phyloP scores from a whole-genome alignment of 2,797 vertebrate species.

The Xiphophorus birchmanni region DNA sequence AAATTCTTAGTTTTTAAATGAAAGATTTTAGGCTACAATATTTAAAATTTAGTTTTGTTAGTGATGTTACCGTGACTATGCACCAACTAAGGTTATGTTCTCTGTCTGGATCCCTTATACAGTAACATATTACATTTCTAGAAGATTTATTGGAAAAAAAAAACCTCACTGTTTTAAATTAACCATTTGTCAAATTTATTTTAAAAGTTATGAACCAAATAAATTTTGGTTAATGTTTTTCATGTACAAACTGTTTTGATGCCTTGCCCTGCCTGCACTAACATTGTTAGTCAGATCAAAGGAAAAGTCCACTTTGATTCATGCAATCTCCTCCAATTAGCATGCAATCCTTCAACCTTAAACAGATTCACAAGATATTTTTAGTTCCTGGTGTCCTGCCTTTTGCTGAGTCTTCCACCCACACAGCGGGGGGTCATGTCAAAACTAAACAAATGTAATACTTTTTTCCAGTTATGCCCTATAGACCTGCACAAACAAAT shows the following conservation, averaged over 20 bases:
- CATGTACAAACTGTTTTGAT: constrained; percentile 3
- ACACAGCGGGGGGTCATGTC: constrained; percentile 24
- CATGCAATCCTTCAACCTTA: constrained; percentile 16
- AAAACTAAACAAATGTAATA: constrained; percentile 55
- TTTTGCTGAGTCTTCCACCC: constrained; percentile 32
- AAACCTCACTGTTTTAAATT: background rate
- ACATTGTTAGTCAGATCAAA: constrained; percentile 21
- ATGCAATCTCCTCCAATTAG: constrained; percentile 13
- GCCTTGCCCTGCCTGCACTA: constrained; percentile 5
- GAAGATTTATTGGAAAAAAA: background rate
- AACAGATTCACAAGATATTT: constrained; percentile 28
- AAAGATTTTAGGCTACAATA: background rate
- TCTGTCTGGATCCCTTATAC: background rate
- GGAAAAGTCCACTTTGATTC: constrained; percentile 25
- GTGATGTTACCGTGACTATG: background rate
- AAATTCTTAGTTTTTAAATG: background rate
- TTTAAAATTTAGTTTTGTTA: background rate
- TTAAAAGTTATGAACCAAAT: background rate
- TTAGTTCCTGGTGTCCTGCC: constrained; percentile 29
- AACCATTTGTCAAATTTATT: background rate
- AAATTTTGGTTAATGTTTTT: background rate
- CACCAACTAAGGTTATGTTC: background rate
- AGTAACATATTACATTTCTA: background rate
- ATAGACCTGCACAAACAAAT: constrained; percentile 31
- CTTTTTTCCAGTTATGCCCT: constrained; percentile 40